Base-by-base conservation (phyloP, 92 coral and sea anemone genomes). In the Parazoanthus atlanticus region DNA sequence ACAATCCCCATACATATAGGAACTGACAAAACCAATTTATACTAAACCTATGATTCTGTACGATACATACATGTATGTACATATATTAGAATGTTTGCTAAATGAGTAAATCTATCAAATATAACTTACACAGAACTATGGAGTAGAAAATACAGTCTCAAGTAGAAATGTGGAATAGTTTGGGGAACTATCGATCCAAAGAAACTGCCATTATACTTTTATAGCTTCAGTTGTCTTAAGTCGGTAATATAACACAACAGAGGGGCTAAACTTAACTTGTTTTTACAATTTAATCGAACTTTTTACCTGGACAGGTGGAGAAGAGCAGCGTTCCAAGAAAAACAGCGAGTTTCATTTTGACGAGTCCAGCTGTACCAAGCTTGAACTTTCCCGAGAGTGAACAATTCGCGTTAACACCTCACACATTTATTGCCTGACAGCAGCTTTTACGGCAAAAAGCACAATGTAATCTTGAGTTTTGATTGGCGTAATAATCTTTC, bases 351-450 rank as follows among this genome's bases (percentile, higher is more conserved):
- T 75, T 19, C 79, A 75, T 75, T 33, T 75, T 34, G 79, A 36
- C 28, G 17, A 19, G 43, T 17, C 3, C 26, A 75, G n/a, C 52
- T 75, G 52, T 15, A 8, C 3, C 13, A 25, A 33, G 26, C 79
- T 25, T 25, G 79, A 75, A 33, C 47, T 75, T 75, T 75, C 79
- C 79, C 79, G 43, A 75, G 13, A 75, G 26, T 75, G 79, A 75
- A 33, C 25, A n/a, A 38, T 33, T 75, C 43, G 11, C 28, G 3
- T 75, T 75, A 33, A 75, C 43, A 36, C 49, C 79, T 34, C n/a
- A 23, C 12, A 0, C 16, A 34, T 19, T 71, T 19, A 36, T 36
- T 25, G 12, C 38, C 38, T 36, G 38, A 36, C 79, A 75, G 43
- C 40, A 75, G 43, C 40, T 74, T 21, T 74, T 15, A 74, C 40